Base-by-base conservation (phyloP, 2,113 vertebrate species). In the Glareola pratincola region DNA sequence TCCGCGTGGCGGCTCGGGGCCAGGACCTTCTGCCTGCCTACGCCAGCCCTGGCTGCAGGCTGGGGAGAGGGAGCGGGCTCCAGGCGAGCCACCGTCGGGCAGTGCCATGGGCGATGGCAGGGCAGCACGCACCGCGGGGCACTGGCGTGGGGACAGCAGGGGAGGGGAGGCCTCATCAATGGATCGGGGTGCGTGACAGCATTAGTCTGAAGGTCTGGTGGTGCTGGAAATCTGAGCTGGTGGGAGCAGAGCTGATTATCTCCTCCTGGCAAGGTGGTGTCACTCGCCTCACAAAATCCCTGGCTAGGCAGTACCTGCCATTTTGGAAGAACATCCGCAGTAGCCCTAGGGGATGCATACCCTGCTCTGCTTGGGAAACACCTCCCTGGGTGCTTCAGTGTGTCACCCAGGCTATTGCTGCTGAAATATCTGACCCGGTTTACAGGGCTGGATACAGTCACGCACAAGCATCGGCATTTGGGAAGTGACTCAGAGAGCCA, bases 401-500 rank as follows among this genome's bases (percentile, higher is more conserved):
- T 73, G 45, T 71, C 5, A 0, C 37, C 45, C 37, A 34, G 68
- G 76, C 48, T 92, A 50, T 32, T 19, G 9, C 69, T 88, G 56
- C 57, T n/a, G 41, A 94, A 85, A 81, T n/a, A 75, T 48, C 53
- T 68, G 50, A 48, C 66, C 47, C 3, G 6, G 19, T 79, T 82
- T 73, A 60, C 1, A 1, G 51, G 77, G 57, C 80, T 37, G 81
- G 54, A 83, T 66, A n/a, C 8, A 75, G 75, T 68, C 75, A 86
- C 21, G 21, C 41, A 81, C 8, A 43, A 83, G 67, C 47, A 53
- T 81, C 68, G 66, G 18, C 1, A 0, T 51, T 64, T 84, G 34
- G 32, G 41, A 95, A 80, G 75, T 74, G 85, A 92, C 71, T 93
- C 85, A 92, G 77, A 85, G 29, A 79, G 48, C 63, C 62, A 78